These are phyloP conservation scores for Formica selysi DNA, from an alignment of 1,140 invertebrate species.

Conservation along the genomic window DNA sequence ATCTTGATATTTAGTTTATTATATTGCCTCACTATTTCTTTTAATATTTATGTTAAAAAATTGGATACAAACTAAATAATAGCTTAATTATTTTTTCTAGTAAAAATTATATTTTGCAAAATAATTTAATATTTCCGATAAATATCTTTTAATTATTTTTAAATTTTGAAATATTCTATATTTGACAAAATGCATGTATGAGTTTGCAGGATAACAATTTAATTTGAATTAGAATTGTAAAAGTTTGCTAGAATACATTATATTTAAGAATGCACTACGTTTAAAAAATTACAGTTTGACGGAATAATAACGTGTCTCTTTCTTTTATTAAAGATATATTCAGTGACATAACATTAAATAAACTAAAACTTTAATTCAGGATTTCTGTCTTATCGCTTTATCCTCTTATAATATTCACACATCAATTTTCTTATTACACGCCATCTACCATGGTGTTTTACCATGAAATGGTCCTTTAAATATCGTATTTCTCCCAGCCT, in stretches of 20 bases:
- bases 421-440: not conserved
- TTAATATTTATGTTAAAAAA: not conserved
- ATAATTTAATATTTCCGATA: not conserved
- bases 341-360: not conserved
- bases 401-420: not conserved
- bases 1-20: not conserved
- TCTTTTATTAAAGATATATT: not conserved
- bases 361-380: not conserved
- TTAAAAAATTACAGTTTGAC: not conserved
- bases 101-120: not conserved
- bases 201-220: not conserved
- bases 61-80: not conserved
- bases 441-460: conserved; percentile 24
- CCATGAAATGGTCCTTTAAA: not conserved
- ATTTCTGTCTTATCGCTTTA: conserved; percentile 5
- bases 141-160: not conserved
- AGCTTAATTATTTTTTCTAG: conserved; percentile 16
- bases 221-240: not conserved
- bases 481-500: not conserved
- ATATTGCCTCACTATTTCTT: too few species aligned
- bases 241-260: conserved; percentile 11
- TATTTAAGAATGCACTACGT: not conserved
- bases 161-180: not conserved
- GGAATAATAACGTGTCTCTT: not conserved
- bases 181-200: not conserved